phyloP scores from a whole-genome alignment of 2,797 vertebrate species.

The Capromys pilorides region DNA sequence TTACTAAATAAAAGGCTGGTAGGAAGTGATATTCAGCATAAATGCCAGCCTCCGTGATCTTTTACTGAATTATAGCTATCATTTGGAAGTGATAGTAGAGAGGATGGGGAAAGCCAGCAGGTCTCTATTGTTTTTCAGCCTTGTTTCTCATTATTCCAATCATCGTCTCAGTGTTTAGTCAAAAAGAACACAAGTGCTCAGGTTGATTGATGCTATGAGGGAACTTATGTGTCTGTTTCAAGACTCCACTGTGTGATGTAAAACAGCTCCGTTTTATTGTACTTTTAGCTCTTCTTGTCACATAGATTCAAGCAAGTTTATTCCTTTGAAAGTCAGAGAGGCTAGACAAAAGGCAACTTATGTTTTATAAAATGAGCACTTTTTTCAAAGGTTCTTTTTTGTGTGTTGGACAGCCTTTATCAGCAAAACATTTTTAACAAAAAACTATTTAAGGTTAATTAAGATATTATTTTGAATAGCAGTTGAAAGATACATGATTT shows the following conservation, averaged over 20 bases:
- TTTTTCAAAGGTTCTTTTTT: neutral
- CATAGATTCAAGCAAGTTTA: constrained; percentile 32
- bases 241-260: neutral
- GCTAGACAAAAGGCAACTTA: constrained; percentile 49
- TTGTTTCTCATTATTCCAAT: constrained; percentile 67
- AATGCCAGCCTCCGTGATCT: constrained; percentile 55
- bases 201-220: constrained; percentile 27
- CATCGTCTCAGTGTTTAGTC: constrained; percentile 39
- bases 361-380: constrained; percentile 13
- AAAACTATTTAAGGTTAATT: neutral
- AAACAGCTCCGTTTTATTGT: neutral
- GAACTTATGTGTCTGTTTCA: constrained; percentile 62
- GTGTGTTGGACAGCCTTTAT: neutral
- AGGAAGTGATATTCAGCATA: constrained; percentile 57
- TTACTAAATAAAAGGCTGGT: constrained; percentile 74
- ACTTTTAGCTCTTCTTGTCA: constrained; percentile 52
- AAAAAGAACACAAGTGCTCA: constrained; percentile 56
- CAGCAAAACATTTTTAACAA: constrained; percentile 33
- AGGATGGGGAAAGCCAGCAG: neutral
- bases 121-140: constrained; percentile 49
- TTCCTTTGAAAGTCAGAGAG: constrained; percentile 37
- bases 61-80: constrained; percentile 69
- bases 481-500: neutral
- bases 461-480: neutral
- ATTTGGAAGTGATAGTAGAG: constrained; percentile 41